phyloP scores from a whole-genome alignment of 2,797 vertebrate genomes.

The Salarias fasciatus region DNA sequence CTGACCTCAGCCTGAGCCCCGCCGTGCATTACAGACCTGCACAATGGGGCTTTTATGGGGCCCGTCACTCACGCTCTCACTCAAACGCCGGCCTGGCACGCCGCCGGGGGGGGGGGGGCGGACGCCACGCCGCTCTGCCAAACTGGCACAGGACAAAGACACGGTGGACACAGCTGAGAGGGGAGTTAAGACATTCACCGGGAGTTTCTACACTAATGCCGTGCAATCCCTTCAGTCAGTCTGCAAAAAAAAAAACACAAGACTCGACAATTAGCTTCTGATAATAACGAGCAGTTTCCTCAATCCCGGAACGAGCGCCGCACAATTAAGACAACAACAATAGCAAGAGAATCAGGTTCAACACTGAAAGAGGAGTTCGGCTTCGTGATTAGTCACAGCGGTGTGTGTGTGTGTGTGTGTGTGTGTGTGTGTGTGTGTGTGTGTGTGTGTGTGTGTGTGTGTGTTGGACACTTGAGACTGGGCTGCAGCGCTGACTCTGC shows the following conservation, averaged over 20 bases:
- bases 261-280: conserved; percentile 21
- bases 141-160: conserved; percentile 31
- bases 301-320: conserved; percentile 9
- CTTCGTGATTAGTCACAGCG: conserved; percentile 11
- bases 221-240: background rate
- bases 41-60: conserved; percentile 66
- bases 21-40: conserved; percentile 41
- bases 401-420: conserved; percentile 3
- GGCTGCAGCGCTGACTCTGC: conserved; percentile 55
- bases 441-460: background rate
- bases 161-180: conserved; percentile 20
- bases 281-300: conserved; percentile 26
- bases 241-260: conserved; percentile 3
- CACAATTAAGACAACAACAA: conserved; percentile 1
- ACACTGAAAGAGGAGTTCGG: conserved; percentile 4
- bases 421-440: conserved; percentile 1
- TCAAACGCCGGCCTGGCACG: conserved; percentile 33
- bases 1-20: conserved; percentile 48
- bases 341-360: conserved; percentile 19
- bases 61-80: conserved; percentile 41
- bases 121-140: conserved; percentile 42
- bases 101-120: too few relatives aligned
- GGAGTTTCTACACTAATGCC: conserved; percentile 24
- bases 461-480: conserved; percentile 9
- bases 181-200: conserved; percentile 1